Conservation (phyloP, 2,888 invertebrate species). For the Chalcosyrphus nemorum region DNA sequence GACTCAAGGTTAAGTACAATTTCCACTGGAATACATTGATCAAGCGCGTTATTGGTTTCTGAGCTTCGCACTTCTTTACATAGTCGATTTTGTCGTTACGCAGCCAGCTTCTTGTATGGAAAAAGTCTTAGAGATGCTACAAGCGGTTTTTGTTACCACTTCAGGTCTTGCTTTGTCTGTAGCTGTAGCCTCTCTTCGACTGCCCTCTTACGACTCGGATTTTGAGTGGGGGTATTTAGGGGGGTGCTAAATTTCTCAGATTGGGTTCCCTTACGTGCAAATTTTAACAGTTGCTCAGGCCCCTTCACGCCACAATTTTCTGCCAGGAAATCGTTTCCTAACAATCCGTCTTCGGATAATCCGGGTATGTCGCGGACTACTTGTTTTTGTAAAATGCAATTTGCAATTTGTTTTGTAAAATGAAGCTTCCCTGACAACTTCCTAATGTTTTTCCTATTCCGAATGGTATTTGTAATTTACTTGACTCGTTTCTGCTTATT, state of each 20-base stretch:
- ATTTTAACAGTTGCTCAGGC: background rate
- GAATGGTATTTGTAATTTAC: background rate
- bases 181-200: background rate
- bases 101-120: too few relatives aligned
- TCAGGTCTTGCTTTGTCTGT: background rate
- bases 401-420: background rate
- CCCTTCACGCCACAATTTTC: background rate
- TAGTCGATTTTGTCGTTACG: too few relatives aligned
- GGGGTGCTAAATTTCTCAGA: too few relatives aligned
- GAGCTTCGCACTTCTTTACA: too few relatives aligned
- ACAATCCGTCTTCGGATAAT: background rate
- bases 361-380: background rate
- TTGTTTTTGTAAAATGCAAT: too few relatives aligned
- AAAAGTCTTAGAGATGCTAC: too few relatives aligned
- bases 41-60: too few relatives aligned
- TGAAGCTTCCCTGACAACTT: background rate
- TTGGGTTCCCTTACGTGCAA: too few relatives aligned
- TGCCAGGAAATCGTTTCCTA: background rate
- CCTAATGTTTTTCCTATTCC: background rate
- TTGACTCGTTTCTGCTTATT: background rate
- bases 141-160: too few relatives aligned
- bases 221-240: background rate
- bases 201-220: background rate
- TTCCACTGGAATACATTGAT: too few relatives aligned
- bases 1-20: too few relatives aligned